Percentiles rank a stretch among this genome's conserved stretches.
Evolutionary conservation across 2,113 vertebrate species (phyloP).

Genomic region (Oplegnathus fasciatus): DNA sequence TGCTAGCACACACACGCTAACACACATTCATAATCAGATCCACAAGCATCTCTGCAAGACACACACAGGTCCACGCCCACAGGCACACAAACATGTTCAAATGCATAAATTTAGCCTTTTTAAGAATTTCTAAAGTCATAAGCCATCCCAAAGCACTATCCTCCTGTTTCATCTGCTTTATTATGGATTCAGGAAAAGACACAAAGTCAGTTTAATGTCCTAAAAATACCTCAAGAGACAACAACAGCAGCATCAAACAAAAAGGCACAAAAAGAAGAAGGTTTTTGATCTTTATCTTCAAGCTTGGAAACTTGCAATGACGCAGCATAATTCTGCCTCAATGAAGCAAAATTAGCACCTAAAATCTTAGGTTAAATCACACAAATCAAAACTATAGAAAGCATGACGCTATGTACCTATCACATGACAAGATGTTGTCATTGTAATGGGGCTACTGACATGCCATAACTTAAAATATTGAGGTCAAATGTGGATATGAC

Average conservation of each 20-base stretch:
- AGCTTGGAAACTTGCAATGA: conserved; percentile 23
- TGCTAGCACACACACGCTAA: background rate
- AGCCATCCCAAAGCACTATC: background rate
- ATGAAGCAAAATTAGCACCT: background rate
- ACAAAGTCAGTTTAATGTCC: conserved; percentile 20
- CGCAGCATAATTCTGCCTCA: conserved; percentile 19
- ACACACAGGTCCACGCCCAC: background rate
- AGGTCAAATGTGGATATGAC: background rate
- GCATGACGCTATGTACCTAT: background rate
- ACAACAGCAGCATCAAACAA: conserved; percentile 9
- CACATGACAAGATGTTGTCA: background rate
- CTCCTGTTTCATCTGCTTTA: conserved; percentile 43
- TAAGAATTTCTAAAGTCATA: conserved; percentile 18
- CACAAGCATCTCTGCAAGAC: conserved; percentile 5
- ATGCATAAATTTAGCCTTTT: conserved; percentile 28
- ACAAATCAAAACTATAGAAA: background rate
- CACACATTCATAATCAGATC: conserved; percentile 27
- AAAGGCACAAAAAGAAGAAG: background rate
- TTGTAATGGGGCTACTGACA: background rate
- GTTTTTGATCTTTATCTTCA: conserved; percentile 19
- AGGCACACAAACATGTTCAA: conserved; percentile 1
- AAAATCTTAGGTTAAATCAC: background rate
- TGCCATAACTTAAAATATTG: background rate
- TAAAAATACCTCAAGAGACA: conserved; percentile 50
- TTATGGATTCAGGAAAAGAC: conserved; percentile 42